These are phyloP conservation scores for Panulirus ornatus DNA, from an alignment of 1,140 invertebrate genomes.

Conservation along the genomic window DNA sequence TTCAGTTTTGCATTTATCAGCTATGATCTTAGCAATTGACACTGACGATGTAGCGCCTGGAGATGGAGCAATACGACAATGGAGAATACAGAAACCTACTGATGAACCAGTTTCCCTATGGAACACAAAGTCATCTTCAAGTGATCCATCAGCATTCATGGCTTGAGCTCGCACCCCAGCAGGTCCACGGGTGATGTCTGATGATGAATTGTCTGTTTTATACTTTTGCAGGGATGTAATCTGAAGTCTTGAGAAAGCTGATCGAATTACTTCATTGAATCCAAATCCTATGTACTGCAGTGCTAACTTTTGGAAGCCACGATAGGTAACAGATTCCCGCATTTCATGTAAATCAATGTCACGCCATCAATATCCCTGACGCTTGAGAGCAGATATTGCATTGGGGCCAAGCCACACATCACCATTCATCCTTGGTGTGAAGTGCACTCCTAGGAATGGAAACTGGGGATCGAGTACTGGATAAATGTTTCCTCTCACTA, in stretches of 20 bases:
- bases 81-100: slow-evolving; percentile 83
- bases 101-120: slow-evolving; percentile 18
- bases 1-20: slow-evolving; percentile 88
- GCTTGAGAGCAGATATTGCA: slow-evolving; percentile 94
- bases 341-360: no score
- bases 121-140: slow-evolving; percentile 91
- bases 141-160: slow-evolving; percentile 88
- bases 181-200: slow-evolving; percentile 83
- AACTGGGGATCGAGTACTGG: slow-evolving; percentile 97
- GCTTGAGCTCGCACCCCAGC: slow-evolving; percentile 97
- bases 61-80: slow-evolving; percentile 97
- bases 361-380: slow-evolving; percentile 98
- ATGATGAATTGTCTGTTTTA: slow-evolving; percentile 63
- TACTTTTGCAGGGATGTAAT: slow-evolving; percentile 54
- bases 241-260: background rate
- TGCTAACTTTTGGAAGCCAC: slow-evolving; percentile 1
- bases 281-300: background rate
- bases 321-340: slow-evolving; percentile 78
- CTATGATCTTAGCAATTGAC: slow-evolving; percentile 96
- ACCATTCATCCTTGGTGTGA: slow-evolving; percentile 97
- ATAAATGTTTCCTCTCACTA: slow-evolving; percentile 97
- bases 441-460: slow-evolving; percentile 99
- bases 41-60: slow-evolving; percentile 97
- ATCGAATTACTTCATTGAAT: background rate
- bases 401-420: slow-evolving; percentile 97